Evolutionary conservation across 2,113 vertebrate species (phyloP), one percentile per base, ranked within the genome.

Genomic region (Muntiacus muntjak): DNA sequence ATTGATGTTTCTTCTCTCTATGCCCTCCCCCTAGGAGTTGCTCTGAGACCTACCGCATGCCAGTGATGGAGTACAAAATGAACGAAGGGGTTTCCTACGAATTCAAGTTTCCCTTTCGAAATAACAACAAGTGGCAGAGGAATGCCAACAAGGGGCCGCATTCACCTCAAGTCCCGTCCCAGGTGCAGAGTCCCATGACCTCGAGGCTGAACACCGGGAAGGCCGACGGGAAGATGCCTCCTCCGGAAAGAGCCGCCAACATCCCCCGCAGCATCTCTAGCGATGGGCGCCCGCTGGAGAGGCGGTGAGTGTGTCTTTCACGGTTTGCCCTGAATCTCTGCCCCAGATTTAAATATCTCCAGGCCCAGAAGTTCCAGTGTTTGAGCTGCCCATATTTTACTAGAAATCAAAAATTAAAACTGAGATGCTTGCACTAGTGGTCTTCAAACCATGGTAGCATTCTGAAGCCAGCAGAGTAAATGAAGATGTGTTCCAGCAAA

Each of bases 181-280:
- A 99, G 95, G 98, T 99, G 12, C 99, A 99, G 97, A 99, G 99
- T 92, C 99, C 99, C 76, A 98, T 98, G 67, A 96, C 98, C 0
- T 98, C 99, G 5, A 98, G 99, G 91, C 98, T 98, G 96, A 96
- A 98, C 95, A 94, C 98, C 92, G 97, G 99, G 91, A 98, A 99
- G 99, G 98, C 99, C 98, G 97, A 99, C 91, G 98, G 99, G 97
- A 99, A 99, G 99, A 99, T 99, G 98, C 92, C 99, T 96, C 93
- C 99, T 87, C 93, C 98, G 13, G 99, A 99, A 98, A 98, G 99
- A 96, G 98, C 99, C 2, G 98, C 99, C 94, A 99, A 99, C 97
- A 99, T 99, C 83, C 99, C 99, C 9, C 99, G 99, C 43, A 99
- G 99, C 89, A 99, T 99, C 98, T 99, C 99, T 74, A 99, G 99